Evolutionary conservation across 23 tunicate genomes (phyloP), one percentile per base, ranked within the genome.

Genomic region (Botrylloides violaceus): DNA sequence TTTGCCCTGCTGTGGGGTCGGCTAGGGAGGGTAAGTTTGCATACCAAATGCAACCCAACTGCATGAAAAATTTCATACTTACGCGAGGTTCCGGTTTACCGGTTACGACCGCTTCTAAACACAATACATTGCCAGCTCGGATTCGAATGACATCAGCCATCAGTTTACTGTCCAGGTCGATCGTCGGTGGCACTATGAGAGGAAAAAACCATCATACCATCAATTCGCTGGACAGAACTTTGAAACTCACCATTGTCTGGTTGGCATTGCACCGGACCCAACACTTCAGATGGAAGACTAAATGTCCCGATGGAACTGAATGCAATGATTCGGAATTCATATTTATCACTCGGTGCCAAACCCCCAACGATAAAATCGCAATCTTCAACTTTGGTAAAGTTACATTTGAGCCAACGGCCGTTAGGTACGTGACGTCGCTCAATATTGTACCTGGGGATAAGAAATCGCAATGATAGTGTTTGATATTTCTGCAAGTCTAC

Each of bases 361-460:
- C 61, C 79, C 24, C 36, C 72, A 24, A 75, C 71, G 19, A 20
- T 43, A 50, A 75, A 47, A 22, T 30, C 19, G 30, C 79, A 75
- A 4, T 66, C 56, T 29, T 77, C 32, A 21, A 71, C 76, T 22
- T 66, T 32, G 43, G 56, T 61, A 70, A 58, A 83, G 70, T 83
- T 83, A 49, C 89, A 83, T 63, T 78, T 78, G 43, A 71, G 84
- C 89, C 89, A 83, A 7, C 83, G 70, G 26, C 89, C 89, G n/a
- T 83, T 47, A 4, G 89, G 89, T 18, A 72, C 53, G 43, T 83
- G 89, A 1, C 89, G 77, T 12, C 79, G 89, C 58, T 83, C 89
- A 31, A 83, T 58, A 34, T 61, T 49, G 65, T 83, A 83, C 12
- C 72, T 64, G 1, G n/a, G n/a, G n/a, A n/a, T n/a, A n/a, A n/a